Base-by-base conservation (phyloP, 2,888 invertebrate species). In the Ferrisia virgata region DNA sequence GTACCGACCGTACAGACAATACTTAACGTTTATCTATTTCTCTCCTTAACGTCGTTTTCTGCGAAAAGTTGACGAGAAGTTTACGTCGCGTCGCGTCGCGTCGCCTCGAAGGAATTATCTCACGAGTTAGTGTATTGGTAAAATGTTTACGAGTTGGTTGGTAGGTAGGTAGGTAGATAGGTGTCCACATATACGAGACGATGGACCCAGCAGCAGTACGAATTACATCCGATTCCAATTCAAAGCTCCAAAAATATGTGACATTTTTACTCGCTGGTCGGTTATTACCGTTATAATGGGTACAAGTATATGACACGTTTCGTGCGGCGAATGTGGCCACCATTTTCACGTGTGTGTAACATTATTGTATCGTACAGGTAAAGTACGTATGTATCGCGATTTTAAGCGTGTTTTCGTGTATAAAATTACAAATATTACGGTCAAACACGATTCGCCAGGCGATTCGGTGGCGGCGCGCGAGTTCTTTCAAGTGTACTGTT, bases 291-390 rank as follows among this genome's bases (percentile, higher is more conserved):
- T 64, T 64, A 64, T 64, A 64, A 64, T 64, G 64, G 18, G 64
- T 64, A 64, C 64, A 64, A 64, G 64, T 64, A n/a, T n/a, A 64
- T 64, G 28, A 64, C 64, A 64, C 64, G 64, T 64, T 64, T 64
- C 28, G 25, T 64, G 64, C 64, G 64, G 15, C 40, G 11, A 13
- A 8, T 36, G 36, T 8, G 36, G 36, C 4, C 40, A 13, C 40
- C 8, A 40, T 22, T 22, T 22, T 53, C 53, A 53, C 53, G 53
- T 53, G 53, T 53, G 53, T 64, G 28, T 64, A 64, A 64, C 64
- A 28, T 64, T 64, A 64, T 53, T 22, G 11, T 22, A 64, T 64
- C 64, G 28, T 39, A 8, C 39, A 39, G 5, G 39, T 39, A n/a
- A n/a, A n/a, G n/a, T n/a, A n/a, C n/a, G n/a, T 64, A 28, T 28